phyloP scores from a whole-genome alignment of 2,888 invertebrate genomes.

The Heliconius ethilla region DNA sequence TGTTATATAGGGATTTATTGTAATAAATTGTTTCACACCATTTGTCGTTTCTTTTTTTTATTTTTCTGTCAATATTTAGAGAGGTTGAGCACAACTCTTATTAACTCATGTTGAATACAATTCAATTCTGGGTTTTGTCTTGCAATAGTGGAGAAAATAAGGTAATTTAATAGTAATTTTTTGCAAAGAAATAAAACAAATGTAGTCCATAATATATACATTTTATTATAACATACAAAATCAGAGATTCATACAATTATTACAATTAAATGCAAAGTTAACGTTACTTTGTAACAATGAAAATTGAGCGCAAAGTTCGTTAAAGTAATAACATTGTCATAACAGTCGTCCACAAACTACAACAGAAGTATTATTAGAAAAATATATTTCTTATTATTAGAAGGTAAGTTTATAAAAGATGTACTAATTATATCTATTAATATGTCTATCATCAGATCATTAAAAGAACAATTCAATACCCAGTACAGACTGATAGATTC shows the following conservation, averaged over 20 bases:
- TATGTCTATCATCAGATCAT: background rate
- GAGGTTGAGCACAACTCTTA: no score
- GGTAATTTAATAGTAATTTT: no score
- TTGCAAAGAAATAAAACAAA: no score
- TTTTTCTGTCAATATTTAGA: background rate
- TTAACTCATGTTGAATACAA: no score
- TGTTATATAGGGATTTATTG: conserved; percentile 15
- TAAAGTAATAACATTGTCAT: background rate
- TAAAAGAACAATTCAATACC: background rate
- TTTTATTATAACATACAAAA: conserved; percentile 6
- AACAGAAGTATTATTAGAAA: no score
- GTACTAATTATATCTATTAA: background rate
- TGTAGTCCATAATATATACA: background rate
- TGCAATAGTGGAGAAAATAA: no score
- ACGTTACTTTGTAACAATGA: background rate
- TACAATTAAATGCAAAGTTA: conserved; percentile 15
- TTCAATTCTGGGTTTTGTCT: no score
- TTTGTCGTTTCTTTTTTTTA: background rate
- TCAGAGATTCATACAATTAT: conserved; percentile 9
- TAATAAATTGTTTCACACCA: conserved; percentile 20
- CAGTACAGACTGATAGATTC: background rate
- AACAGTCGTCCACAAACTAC: no score
- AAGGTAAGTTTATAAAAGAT: background rate
- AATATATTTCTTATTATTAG: background rate
- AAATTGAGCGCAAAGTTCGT: background rate